These are phyloP conservation scores for Nematostella vectensis DNA, from an alignment of 92 coral and sea anemone genomes.

Conservation along the genomic window DNA sequence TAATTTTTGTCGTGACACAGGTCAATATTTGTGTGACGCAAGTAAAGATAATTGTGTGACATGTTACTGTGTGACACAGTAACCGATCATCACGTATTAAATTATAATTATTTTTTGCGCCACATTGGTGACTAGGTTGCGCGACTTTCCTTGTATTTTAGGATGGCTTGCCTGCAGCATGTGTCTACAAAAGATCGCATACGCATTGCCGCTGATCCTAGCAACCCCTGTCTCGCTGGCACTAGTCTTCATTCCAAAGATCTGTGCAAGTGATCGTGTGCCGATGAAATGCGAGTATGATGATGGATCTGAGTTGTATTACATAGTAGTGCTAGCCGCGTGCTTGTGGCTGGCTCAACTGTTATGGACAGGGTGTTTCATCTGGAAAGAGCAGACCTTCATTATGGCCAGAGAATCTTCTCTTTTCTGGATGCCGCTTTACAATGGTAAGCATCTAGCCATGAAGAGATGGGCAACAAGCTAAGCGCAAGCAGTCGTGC, in stretches of 20 bases:
- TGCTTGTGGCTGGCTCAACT: conserved; percentile 62
- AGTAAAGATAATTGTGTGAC: no score
- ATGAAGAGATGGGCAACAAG: no score
- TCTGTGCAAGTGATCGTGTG: neutral
- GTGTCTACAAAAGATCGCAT: conserved; percentile 72
- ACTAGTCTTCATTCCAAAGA: conserved; percentile 7
- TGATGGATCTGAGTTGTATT: neutral
- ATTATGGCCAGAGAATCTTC: conserved; percentile 87
- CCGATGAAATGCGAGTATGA: conserved; percentile 18
- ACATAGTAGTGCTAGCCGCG: conserved; percentile 21
- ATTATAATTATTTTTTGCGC: no score
- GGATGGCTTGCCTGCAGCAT: conserved; percentile 67
- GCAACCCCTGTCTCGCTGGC: conserved; percentile 57
- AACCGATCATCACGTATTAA: no score
- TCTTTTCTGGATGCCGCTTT: conserved; percentile 88
- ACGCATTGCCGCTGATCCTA: conserved; percentile 65
- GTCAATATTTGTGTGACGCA: no score
- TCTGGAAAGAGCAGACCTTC: conserved; percentile 65
- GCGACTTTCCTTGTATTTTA: no score
- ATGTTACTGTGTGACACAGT: no score
- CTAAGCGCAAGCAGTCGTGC: no score
- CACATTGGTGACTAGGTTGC: no score
- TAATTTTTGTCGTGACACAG: no score
- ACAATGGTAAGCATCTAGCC: conserved; percentile 68
- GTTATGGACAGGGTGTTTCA: conserved; percentile 59